Conservation (phyloP, 2,888 invertebrate genomes). For the Tuberolachnus salignus region DNA sequence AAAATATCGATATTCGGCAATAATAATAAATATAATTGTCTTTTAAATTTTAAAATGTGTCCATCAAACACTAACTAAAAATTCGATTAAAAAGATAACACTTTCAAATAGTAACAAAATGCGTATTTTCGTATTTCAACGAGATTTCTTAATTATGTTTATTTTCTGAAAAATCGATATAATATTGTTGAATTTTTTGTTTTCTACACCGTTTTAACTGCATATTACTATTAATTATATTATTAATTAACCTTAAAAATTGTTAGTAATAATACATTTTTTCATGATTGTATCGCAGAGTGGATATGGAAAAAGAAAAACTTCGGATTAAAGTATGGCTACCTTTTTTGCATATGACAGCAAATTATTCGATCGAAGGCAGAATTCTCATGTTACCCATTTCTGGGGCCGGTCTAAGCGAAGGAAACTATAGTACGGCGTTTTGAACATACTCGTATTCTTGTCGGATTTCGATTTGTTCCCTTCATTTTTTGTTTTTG, state of each 20-base stretch:
- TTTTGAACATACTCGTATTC: background rate
- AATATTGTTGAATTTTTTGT: constrained; percentile 60
- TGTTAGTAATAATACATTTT: too few species aligned
- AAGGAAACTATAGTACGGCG: constrained; percentile 59
- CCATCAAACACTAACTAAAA: too few species aligned
- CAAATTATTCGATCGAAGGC: constrained; percentile 73
- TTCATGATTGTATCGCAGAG: constrained; percentile 62
- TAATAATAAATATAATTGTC: too few species aligned
- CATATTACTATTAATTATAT: background rate
- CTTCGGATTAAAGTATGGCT: constrained; percentile 70
- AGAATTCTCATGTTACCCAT: constrained; percentile 77
- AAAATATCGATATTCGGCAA: too few species aligned
- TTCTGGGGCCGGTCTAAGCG: constrained; percentile 64
- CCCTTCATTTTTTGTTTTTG: constrained; percentile 37
- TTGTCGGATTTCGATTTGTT: background rate
- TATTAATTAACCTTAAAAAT: background rate
- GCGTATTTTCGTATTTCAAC: too few species aligned
- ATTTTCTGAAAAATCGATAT: too few species aligned
- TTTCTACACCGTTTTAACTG: background rate
- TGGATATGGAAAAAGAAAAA: constrained; percentile 67
- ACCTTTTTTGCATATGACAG: constrained; percentile 70
- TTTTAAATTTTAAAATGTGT: too few species aligned
- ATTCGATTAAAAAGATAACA: too few species aligned
- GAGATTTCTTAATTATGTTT: too few species aligned
- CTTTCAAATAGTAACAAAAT: too few species aligned